Evolutionary conservation across 2,797 vertebrate species (phyloP).

Genomic region (Cygnus olor): DNA sequence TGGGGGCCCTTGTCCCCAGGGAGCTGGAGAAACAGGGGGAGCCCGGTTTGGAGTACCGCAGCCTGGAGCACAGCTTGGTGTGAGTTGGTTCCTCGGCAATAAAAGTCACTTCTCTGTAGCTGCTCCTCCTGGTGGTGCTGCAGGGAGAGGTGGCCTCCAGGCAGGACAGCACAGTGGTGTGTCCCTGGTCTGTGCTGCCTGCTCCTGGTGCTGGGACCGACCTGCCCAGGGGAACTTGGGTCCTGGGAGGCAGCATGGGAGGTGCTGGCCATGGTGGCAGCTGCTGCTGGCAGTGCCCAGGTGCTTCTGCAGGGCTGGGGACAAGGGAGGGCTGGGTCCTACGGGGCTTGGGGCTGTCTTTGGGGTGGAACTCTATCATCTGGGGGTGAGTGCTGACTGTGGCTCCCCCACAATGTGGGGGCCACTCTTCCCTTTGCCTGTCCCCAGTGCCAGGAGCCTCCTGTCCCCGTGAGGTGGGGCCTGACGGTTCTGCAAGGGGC

Average conservation of each 20-base stretch:
- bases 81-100: not conserved
- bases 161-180: accelerated
- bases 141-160: not conserved
- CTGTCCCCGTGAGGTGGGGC: too few species aligned
- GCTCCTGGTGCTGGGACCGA: not conserved
- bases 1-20: not conserved
- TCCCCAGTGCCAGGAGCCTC: too few species aligned
- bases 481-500: not conserved
- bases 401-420: too few species aligned
- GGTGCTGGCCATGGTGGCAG: accelerated
- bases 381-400: too few species aligned
- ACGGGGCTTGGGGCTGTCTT: not conserved
- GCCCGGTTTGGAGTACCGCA: not conserved
- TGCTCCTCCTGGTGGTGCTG: not conserved
- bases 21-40: accelerated
- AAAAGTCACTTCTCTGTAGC: not conserved
- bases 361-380: accelerated
- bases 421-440: not conserved
- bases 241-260: not conserved
- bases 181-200: not conserved
- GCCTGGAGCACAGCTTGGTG: accelerated
- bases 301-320: not conserved
- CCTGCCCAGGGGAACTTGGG: not conserved
- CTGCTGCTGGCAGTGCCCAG: not conserved
- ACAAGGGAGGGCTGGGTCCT: not conserved